Evolutionary conservation across 35 echinoderm and acorn worm genomes (phyloP), one percentile per base, ranked within the genome.

Genomic region (Apostichopus japonicus): DNA sequence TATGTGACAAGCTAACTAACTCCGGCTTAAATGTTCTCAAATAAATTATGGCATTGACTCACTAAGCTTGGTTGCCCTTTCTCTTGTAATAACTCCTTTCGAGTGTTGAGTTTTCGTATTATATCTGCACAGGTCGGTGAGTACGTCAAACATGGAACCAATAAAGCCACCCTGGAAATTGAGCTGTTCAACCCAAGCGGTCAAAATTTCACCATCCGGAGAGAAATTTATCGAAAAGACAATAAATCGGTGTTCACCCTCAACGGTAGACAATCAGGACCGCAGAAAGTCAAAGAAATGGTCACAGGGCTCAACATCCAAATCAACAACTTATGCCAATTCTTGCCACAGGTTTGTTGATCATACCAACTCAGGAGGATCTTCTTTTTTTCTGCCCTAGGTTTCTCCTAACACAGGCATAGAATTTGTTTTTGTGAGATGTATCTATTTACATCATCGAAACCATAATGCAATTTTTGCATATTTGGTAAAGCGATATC

Each of bases 301-400:
- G 94, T 99, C 23, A 77, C 25, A 17, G 65, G 78, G 0, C 88
- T 93, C 0, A 96, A 96, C 54, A 96, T 99, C 8, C 97, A 99
- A 83, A 94, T 99, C 53, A 80, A 77, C 16, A 99, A 99, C 67
- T 92, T 99, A 0, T 99, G 97, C 80, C 97, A 99, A 76, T 99
- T 99, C 79, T 88, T 99, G 52, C 97, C 97, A 13, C 97, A 99
- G 95, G 97, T 99, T 21, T 76, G 71, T 90, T 8, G 67, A 24
- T 63, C 0, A 53, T 55, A 15, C 33, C 33, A 44, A 44, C 33
- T 3, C 33, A 44, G 33, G 33, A 44, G 4, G 33, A 44, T 44
- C 33, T 44, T 44, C 33, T 44, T 44, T 44, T 44, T 44, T 4
- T 44, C 4, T 1, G 33, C 33, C 33, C 33, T 44, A 44, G 33